Base-by-base conservation (phyloP, 2,888 invertebrate genomes). In the Glyphotaelius pellucidus region DNA sequence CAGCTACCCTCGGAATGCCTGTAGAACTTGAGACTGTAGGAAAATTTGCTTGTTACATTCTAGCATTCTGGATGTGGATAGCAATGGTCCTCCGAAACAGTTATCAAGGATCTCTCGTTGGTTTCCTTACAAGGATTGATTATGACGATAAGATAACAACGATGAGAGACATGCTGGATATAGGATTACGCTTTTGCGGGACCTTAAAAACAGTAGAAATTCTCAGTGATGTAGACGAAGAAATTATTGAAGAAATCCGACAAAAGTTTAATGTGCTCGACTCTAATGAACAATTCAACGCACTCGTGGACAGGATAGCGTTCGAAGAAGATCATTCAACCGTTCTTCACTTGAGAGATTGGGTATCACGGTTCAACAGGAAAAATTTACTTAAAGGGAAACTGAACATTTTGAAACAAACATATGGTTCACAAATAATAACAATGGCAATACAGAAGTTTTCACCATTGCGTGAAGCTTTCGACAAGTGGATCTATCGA, bases 31-130 rank as follows among this genome's bases (percentile, higher is more conserved):
- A 92, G 83, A 90, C 91, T 5, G 79, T 80, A 15, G 93, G 93
- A 47, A 92, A 92, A 83, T 93, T 93, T 80, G 90, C 91, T 31
- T 88, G 91, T 79, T 93, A 90, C 42, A 81, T 92, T n/a, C 92
- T 92, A 32, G 52, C 91, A 12, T 31, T 93, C 1, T 93, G 93
- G 93, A 93, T 93, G 12, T 93, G 91, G 90, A 92, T 83, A 32
- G 91, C 93, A 9, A 91, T 93, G 91, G 91, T 93, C 15, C 86
- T 93, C 30, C 80, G 93, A 52, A 93, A 91, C 90, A 91, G 38
- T 32, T 93, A 93, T 80, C 93, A 93, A 91, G 88, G 92, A 38
- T 92, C 92, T 3, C 84, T 93, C 30, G 93, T 93, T 11, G 92
- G 93, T 19, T 92, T 92, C 47, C 52, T 93, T 2, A 93, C 93